These are phyloP conservation scores for Bagarius yarrelli DNA, from an alignment of 2,113 vertebrate genomes.

Conservation along the genomic window DNA sequence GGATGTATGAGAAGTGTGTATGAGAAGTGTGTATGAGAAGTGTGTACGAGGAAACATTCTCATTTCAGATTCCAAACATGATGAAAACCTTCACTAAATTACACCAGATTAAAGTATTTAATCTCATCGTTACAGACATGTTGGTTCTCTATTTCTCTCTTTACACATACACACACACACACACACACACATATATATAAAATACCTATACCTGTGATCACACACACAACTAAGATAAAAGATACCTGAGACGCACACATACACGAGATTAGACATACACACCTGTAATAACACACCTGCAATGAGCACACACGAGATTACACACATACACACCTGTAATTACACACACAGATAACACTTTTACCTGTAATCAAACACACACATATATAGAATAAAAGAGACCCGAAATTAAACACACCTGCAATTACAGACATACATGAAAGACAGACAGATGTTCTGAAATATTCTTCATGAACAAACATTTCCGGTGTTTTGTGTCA, in stretches of 20 bases:
- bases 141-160: neutral
- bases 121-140: neutral
- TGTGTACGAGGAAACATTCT: too few species aligned
- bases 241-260: too few species aligned
- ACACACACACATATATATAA: conserved; percentile 4
- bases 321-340: neutral
- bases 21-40: too few species aligned
- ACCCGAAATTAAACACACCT: too few species aligned
- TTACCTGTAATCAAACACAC: too few species aligned
- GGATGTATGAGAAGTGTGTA: too few species aligned
- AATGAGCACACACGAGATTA: neutral
- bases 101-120: neutral
- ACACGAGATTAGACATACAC: neutral
- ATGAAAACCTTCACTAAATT: neutral
- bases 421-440: neutral
- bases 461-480: neutral
- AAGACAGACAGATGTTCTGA: neutral
- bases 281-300: neutral
- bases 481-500: neutral
- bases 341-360: neutral
- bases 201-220: neutral
- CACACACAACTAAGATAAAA: neutral
- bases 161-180: neutral
- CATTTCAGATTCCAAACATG: too few species aligned
- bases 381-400: too few species aligned